Conservation (phyloP, 2,888 invertebrate species). For the Brenthis ino region DNA sequence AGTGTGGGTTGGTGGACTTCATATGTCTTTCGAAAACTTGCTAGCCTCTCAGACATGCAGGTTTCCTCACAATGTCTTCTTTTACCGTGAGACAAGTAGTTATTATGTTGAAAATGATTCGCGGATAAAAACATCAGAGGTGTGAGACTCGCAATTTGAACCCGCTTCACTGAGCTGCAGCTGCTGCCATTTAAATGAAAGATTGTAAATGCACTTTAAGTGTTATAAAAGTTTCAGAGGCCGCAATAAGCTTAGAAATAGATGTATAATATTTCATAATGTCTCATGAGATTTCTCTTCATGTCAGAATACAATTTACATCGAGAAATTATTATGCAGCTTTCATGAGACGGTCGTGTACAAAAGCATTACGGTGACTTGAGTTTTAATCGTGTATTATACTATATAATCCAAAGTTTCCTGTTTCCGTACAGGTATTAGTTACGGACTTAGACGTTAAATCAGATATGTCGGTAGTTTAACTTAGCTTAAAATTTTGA, state of each 20-base stretch:
- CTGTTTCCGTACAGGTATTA: slow-evolving; percentile 21
- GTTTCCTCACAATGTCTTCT: too few species aligned
- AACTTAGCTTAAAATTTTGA: background rate
- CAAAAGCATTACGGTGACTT: slow-evolving; percentile 13
- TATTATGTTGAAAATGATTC: too few species aligned
- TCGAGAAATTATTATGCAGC: slow-evolving; percentile 10
- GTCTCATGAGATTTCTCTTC: background rate
- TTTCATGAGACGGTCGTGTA: slow-evolving; percentile 3
- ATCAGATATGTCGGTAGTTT: slow-evolving; percentile 11
- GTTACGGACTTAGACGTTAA: slow-evolving; percentile 9
- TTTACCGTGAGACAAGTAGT: too few species aligned
- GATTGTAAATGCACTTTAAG: too few species aligned
- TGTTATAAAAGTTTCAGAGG: too few species aligned
- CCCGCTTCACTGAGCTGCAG: too few species aligned
- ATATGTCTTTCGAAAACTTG: too few species aligned
- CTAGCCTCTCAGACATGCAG: too few species aligned
- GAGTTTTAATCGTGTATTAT: slow-evolving; percentile 19
- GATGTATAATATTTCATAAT: background rate
- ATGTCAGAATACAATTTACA: slow-evolving; percentile 2
- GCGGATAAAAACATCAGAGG: too few species aligned
- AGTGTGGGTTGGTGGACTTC: too few species aligned
- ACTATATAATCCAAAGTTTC: slow-evolving; percentile 22
- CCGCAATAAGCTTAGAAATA: background rate
- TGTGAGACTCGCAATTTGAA: too few species aligned
- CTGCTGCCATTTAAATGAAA: too few species aligned